These are phyloP conservation scores for Calosoma granatense DNA, from an alignment of 1,140 invertebrate genomes.

Conservation along the genomic window DNA sequence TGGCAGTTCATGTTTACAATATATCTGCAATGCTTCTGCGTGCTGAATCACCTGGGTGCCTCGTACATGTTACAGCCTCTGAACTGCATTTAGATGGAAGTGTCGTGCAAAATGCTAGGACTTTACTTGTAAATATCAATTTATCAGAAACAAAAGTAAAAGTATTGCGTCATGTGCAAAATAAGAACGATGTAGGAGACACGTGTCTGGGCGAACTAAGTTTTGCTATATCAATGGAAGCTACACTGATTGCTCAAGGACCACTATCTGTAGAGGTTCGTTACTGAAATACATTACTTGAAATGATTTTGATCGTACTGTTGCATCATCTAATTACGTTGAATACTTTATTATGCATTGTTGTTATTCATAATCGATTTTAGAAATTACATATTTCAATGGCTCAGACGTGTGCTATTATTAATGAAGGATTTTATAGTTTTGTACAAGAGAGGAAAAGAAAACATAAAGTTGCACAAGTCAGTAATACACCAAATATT, in stretches of 20 bases:
- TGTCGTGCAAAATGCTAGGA: conserved; percentile 58
- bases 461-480: conserved; percentile 12
- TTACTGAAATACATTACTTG: conserved; percentile 21
- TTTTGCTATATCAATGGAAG: conserved; percentile 63
- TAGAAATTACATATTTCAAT: conserved; percentile 66
- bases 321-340: too few relatives aligned
- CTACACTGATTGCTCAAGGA: conserved; percentile 61
- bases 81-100: conserved; percentile 70
- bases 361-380: too few relatives aligned
- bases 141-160: conserved; percentile 45
- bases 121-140: conserved; percentile 58
- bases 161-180: conserved; percentile 36
- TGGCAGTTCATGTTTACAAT: conserved; percentile 77
- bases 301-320: not conserved
- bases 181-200: conserved; percentile 24
- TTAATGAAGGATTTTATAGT: conserved; percentile 54
- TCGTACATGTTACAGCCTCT: conserved; percentile 62
- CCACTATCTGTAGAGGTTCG: conserved; percentile 71
- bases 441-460: conserved; percentile 32
- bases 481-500: conserved; percentile 22
- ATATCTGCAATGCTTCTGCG: conserved; percentile 62
- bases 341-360: not conserved
- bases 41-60: conserved; percentile 54
- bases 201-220: conserved; percentile 57
- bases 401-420: conserved; percentile 52